These are phyloP conservation scores for Sebastes schlegelii DNA, from an alignment of 2,113 vertebrate species.

Conservation along the genomic window DNA sequence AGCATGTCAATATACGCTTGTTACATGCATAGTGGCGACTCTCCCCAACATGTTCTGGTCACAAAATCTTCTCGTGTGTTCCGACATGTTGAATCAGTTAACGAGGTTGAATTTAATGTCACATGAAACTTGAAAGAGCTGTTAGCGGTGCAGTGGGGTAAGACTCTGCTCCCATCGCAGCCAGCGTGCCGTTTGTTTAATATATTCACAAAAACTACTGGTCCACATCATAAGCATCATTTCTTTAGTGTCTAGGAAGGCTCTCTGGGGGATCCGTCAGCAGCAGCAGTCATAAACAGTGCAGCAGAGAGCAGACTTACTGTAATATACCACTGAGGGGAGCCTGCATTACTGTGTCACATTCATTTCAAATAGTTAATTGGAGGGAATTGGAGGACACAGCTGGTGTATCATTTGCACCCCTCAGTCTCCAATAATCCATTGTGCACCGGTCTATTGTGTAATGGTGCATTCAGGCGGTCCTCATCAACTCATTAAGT, in stretches of 20 bases:
- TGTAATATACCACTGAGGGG: not conserved
- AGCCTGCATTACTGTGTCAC: not conserved
- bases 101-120: constrained; percentile 1
- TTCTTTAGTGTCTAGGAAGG: not conserved
- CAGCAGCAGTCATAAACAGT: constrained; percentile 12
- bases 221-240: not conserved
- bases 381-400: not conserved
- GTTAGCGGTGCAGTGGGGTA: not conserved
- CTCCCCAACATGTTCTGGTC: not conserved
- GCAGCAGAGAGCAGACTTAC: not conserved
- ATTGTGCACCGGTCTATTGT: not conserved
- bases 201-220: not conserved
- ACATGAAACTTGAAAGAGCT: constrained; percentile 13
- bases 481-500: not conserved
- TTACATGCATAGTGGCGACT: no score
- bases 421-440: not conserved
- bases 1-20: no score
- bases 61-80: not conserved
- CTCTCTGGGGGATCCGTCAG: constrained; percentile 8
- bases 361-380: not conserved
- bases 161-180: not conserved
- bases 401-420: not conserved
- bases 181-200: not conserved
- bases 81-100: constrained; percentile 9
- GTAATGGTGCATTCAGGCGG: not conserved